Evolutionary conservation across 2,797 vertebrate species (phyloP).

Genomic region (Cygnus olor): DNA sequence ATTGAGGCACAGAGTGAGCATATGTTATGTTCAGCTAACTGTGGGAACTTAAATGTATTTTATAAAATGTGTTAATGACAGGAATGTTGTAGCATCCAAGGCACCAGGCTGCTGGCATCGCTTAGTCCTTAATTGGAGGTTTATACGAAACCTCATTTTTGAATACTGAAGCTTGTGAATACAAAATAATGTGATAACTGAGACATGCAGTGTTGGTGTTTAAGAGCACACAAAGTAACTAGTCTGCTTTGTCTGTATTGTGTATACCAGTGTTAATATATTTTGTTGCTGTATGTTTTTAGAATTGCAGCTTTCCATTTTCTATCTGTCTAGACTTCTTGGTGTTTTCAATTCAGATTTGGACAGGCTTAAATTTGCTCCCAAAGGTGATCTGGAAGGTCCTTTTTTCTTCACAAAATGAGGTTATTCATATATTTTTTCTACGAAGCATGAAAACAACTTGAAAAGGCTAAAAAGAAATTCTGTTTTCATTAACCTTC

Average conservation of each 20-base stretch:
- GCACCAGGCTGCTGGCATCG: constrained; percentile 46
- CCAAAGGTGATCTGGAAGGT: not conserved
- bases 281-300: not conserved
- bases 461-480: constrained; percentile 63
- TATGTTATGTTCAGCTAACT: constrained; percentile 54
- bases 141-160: constrained; percentile 44
- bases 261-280: not conserved
- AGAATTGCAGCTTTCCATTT: not conserved
- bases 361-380: not conserved
- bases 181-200: constrained; percentile 37
- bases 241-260: not conserved
- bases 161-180: not conserved
- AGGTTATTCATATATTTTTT: not conserved
- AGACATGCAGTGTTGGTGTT: constrained; percentile 7
- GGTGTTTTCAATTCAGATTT: not conserved
- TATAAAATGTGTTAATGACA: constrained; percentile 53
- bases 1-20: constrained; percentile 27
- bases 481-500: constrained; percentile 69
- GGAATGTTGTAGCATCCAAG: constrained; percentile 53
- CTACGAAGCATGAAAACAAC: constrained; percentile 27
- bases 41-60: constrained; percentile 34
- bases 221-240: not conserved
- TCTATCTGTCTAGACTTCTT: not conserved
- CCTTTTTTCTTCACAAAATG: not conserved
- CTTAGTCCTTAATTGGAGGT: constrained; percentile 44